Evolutionary conservation across 1,140 invertebrate genomes (phyloP), one percentile per base, ranked within the genome.

Genomic region (Cyphomyrmex costatus): DNA sequence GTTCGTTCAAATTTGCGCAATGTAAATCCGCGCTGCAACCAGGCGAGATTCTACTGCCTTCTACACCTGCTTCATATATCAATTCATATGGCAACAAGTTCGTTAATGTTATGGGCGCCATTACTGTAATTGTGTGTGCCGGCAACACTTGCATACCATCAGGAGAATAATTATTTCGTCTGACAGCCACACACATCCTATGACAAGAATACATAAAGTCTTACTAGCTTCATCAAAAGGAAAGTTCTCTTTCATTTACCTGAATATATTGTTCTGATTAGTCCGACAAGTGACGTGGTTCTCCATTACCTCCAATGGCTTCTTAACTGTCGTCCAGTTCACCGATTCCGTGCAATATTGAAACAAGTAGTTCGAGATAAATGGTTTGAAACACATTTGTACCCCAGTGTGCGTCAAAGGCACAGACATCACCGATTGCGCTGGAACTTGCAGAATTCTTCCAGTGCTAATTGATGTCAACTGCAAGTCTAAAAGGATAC

Each of bases 61-160:
- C 95, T 8, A 92, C 92, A n/a, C 90, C 92, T n/a, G 96, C 94
- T 89, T 96, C 96, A 92, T 96, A 98, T 65, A 96, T 95, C 65
- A 98, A 91, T 92, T 98, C 97, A 83, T 97, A 96, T 5, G 97
- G 97, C 77, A 98, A 95, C 88, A 98, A 94, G 96, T 98, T 98
- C 42, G 96, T 96, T 92, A 99, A 91, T 21, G 97, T 97, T 0
- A 99, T 95, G 1, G 98, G 98, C 36, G 98, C 97, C 80, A 98
- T 93, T 30, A 99, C 94, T 7, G 96, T 97, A 73, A 99, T 97
- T 8, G 97, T 97, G 94, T 99, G 99, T 0, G 97, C 98, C 27
- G 98, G 98, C 73, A 98, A 96, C 12, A 95, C 92, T 85, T 93
- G 92, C 24, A 87, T 91, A 21, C 91, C 70, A 86, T 98, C 97